Conservation (phyloP, 2,888 invertebrate genomes). For the Muscina levida region DNA sequence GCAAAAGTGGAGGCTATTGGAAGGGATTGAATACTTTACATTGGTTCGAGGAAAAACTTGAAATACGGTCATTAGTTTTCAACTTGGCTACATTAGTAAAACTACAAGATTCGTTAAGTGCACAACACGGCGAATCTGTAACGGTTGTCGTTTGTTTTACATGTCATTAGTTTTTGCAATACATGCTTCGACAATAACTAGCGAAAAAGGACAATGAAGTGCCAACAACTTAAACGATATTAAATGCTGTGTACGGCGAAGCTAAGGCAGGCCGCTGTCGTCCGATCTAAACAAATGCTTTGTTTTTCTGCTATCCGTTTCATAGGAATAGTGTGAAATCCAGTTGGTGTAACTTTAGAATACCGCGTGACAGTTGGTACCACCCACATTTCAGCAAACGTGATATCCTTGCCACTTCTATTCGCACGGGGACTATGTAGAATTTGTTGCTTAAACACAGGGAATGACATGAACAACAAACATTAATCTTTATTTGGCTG, state of each 20-base stretch:
- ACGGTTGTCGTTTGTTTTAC: slow-evolving; percentile 40
- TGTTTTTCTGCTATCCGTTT: not conserved
- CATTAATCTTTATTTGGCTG: slow-evolving; percentile 69
- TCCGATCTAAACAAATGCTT: not conserved
- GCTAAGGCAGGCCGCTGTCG: slow-evolving; percentile 7
- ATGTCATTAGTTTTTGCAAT: slow-evolving; percentile 31
- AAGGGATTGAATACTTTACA: not conserved
- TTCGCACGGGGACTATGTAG: not conserved
- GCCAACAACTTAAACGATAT: slow-evolving; percentile 45
- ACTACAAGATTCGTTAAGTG: slow-evolving; percentile 51
- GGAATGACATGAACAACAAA: slow-evolving; percentile 40
- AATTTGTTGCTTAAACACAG: slow-evolving; percentile 4
- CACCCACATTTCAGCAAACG: no score
- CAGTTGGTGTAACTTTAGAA: not conserved
- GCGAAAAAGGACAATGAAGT: slow-evolving; percentile 43
- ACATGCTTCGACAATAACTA: not conserved
- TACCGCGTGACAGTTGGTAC: no score
- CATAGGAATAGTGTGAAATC: not conserved
- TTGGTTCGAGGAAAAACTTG: not conserved
- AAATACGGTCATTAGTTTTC: slow-evolving; percentile 51
- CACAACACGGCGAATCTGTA: slow-evolving; percentile 27
- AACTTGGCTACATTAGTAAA: slow-evolving; percentile 48
- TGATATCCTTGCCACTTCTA: not conserved
- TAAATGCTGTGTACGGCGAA: slow-evolving; percentile 10
- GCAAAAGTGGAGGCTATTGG: not conserved